Conservation (phyloP, 2,797 vertebrate genomes). For the Gambusia yucatana region DNA sequence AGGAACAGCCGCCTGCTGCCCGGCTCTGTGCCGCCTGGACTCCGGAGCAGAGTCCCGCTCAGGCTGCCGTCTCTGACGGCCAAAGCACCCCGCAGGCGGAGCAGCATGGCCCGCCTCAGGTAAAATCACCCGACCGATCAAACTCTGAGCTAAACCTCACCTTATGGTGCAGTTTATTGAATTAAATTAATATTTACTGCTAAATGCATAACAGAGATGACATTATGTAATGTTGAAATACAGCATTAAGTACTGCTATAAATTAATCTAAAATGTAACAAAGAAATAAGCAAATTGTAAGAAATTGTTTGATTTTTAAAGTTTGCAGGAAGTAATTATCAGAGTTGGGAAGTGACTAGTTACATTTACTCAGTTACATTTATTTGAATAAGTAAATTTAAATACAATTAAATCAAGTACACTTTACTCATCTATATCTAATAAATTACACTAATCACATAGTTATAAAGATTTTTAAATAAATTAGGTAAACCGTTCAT, state of each 20-base stretch:
- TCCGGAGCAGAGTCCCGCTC: slow-evolving; percentile 44
- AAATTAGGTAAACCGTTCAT: too few species aligned
- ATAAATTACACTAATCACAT: neutral
- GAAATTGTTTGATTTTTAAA: too few species aligned
- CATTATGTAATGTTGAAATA: neutral
- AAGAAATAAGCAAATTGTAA: neutral
- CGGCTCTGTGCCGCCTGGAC: neutral
- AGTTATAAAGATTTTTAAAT: neutral
- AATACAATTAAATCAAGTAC: too few species aligned
- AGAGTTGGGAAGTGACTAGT: too few species aligned
- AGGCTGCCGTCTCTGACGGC: slow-evolving; percentile 69
- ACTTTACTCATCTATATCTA: neutral
- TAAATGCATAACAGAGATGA: neutral
- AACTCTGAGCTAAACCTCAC: neutral
- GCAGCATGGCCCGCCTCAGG: slow-evolving; percentile 68
- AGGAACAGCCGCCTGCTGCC: slow-evolving; percentile 16
- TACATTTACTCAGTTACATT: too few species aligned
- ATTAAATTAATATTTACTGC: too few species aligned
- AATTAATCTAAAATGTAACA: neutral
- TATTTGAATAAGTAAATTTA: too few species aligned
- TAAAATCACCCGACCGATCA: slow-evolving; percentile 17
- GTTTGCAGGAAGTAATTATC: too few species aligned
- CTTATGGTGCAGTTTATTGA: neutral
- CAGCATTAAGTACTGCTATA: too few species aligned
- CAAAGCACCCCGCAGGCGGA: slow-evolving; percentile 43